phyloP scores from a whole-genome alignment of 2,113 vertebrate genomes.

The human (Homo sapiens) region DNA sequence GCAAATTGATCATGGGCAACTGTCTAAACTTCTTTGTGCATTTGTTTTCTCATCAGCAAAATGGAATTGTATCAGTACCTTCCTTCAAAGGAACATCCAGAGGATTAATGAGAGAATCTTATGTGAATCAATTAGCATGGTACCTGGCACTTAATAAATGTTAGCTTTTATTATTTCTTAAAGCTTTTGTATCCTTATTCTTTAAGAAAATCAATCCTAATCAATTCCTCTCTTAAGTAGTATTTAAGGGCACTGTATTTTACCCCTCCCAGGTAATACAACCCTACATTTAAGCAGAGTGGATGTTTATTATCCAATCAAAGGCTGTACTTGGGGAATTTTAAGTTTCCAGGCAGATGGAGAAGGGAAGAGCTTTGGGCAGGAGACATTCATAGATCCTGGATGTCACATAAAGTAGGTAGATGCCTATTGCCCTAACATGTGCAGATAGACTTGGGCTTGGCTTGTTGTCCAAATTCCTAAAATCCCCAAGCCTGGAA shows the following conservation, averaged over 20 bases:
- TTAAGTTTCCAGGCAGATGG: neutral
- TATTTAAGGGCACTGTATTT: slow-evolving; percentile 21
- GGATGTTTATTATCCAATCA: neutral
- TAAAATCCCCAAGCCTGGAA: neutral
- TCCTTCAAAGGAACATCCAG: neutral
- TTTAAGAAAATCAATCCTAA: slow-evolving; percentile 48
- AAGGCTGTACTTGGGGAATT: neutral
- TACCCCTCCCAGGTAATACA: neutral
- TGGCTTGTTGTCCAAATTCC: neutral
- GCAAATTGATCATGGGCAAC: neutral
- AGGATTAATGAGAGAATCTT: slow-evolving; percentile 25
- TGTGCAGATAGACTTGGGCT: neutral
- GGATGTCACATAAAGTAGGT: neutral
- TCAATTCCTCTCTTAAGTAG: slow-evolving; percentile 36
- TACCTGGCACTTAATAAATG: neutral
- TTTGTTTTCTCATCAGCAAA: slow-evolving; percentile 44
- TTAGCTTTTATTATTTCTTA: slow-evolving; percentile 41
- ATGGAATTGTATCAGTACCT: neutral
- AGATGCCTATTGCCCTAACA: neutral
- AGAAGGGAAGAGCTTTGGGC: neutral
- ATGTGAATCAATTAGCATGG: neutral
- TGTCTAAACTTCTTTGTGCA: neutral
- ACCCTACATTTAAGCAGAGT: neutral
- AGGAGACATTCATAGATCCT: neutral
- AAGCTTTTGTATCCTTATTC: slow-evolving; percentile 45